Evolutionary conservation across 2,888 invertebrate genomes (phyloP).

Genomic region (Agrotis segetum): DNA sequence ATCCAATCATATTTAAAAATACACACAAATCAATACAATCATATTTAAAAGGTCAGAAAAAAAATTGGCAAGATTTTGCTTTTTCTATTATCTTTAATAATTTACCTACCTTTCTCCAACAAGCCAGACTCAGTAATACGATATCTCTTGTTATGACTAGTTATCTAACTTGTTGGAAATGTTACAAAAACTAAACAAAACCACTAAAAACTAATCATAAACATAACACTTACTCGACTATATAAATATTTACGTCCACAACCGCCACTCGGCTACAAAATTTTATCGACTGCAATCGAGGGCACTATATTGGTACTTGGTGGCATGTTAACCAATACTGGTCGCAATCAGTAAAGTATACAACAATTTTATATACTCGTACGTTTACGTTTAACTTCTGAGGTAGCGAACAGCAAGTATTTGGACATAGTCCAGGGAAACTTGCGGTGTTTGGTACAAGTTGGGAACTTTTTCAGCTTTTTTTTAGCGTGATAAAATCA

Average conservation of each 20-base stretch:
- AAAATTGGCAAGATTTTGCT: too few species aligned
- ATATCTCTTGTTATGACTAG: too few species aligned
- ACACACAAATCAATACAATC: too few species aligned
- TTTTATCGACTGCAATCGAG: constrained; percentile 26
- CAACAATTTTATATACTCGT: constrained; percentile 84
- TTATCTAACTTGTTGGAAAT: too few species aligned
- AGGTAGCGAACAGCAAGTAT: constrained; percentile 78
- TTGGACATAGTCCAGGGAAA: constrained; percentile 84
- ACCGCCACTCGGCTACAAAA: constrained; percentile 7
- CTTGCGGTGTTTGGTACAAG: constrained; percentile 64
- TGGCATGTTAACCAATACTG: constrained; percentile 62
- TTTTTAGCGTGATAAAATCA: too few species aligned
- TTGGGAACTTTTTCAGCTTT: constrained; percentile 48
- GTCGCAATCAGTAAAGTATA: constrained; percentile 86
- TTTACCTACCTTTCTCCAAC: too few species aligned
- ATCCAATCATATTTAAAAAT: too few species aligned
- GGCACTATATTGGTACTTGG: constrained; percentile 32
- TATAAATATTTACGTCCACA: background rate
- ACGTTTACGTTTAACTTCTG: constrained; percentile 82
- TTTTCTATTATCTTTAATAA: too few species aligned
- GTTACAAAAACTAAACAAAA: background rate
- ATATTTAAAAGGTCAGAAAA: too few species aligned
- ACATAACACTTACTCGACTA: background rate
- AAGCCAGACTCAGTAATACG: too few species aligned
- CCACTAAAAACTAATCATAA: background rate